Conservation (phyloP, 2,113 vertebrate species). For the Malurus cyaneus region DNA sequence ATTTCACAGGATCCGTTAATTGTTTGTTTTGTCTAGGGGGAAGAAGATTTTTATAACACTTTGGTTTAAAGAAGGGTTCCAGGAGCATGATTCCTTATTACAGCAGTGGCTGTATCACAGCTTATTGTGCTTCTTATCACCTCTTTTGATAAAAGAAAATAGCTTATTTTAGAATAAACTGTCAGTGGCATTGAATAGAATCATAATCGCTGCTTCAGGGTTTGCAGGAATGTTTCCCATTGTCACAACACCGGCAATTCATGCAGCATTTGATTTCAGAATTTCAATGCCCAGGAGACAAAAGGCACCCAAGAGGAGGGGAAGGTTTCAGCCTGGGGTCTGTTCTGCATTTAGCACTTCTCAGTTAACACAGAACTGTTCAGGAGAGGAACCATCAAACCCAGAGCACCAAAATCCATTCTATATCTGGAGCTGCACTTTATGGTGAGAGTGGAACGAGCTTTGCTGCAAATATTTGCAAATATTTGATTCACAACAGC, state of each 20-base stretch:
- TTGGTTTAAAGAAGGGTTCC: not conserved
- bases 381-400: not conserved
- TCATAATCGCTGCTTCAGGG: not conserved
- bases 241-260: not conserved
- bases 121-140: constrained; percentile 39
- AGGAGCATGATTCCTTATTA: not conserved
- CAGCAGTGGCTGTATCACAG: not conserved
- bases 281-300: not conserved
- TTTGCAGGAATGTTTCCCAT: not conserved
- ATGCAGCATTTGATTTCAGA: not conserved
- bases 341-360: not conserved
- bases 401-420: not conserved
- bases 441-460: rapidly evolving
- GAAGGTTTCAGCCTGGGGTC: not conserved
- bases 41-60: not conserved
- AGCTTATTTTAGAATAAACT: constrained; percentile 8
- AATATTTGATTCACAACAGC: not conserved
- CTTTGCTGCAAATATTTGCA: not conserved
- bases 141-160: constrained; percentile 27
- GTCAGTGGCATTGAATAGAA: not conserved
- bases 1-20: constrained; percentile 6
- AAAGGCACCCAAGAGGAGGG: not conserved
- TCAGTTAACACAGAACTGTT: not conserved
- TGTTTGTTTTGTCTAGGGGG: not conserved
- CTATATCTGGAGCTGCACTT: not conserved